Evolutionary conservation across 2,113 vertebrate genomes (phyloP), one percentile per base, ranked within the genome.

Genomic region (Albula goreensis): DNA sequence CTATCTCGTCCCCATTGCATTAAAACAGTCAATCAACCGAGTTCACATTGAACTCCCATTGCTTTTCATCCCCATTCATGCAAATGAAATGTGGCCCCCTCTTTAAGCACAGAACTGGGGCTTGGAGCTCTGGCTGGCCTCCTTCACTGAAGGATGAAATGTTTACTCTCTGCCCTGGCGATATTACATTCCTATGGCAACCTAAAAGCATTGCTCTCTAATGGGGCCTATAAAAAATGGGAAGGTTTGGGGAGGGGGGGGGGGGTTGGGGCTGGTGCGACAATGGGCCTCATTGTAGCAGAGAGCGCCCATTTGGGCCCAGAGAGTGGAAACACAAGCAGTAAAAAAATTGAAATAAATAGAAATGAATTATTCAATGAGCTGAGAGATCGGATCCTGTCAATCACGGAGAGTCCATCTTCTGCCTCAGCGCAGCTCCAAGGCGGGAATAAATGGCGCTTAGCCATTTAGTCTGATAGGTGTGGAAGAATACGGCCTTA

Each of bases 201-300:
- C 92, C 92, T 93, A 92, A 94, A 94, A 94, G 93, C 92, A 89
- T 89, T 86, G 89, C 88, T 31, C 87, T 91, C 90, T 90, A 93
- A 92, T 91, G 87, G 91, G 89, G 89, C 86, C 91, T 86, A 91
- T 93, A 92, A 94, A 94, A 91, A 87, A 87, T 90, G 89, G 90
- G 12, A 56, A 56, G 6, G 53, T 56, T 56, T 6, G 12, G 53
- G 12, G 53, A 94, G 93, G 90, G 10, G 10, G 86, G 90, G 89
- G 89, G 88, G 89, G 90, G 90, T n/a, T n/a, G 92, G 89, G 88
- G 88, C 86, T 82, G 89, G 89, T 90, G 90, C 84, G 89, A 93
- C 89, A 92, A 91, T 90, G 85, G 90, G 88, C 82, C 89, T 89
- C 91, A 87, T 89, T 93, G 90, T 91, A 89, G 87, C 88, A 60